Base-by-base conservation (phyloP, 2,113 vertebrate genomes). In the Ptyas mucosa region DNA sequence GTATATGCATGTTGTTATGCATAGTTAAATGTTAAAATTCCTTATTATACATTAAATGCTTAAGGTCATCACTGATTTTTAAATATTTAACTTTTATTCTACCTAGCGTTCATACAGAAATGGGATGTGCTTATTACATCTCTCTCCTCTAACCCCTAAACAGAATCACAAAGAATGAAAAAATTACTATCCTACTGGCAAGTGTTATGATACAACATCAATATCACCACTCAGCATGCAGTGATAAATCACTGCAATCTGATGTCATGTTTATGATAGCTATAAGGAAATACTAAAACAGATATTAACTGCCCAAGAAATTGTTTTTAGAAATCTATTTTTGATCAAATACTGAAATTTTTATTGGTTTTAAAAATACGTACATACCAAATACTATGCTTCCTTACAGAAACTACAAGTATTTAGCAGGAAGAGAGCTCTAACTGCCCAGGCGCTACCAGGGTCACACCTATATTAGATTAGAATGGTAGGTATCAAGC, bases 81-180 rank as follows among this genome's bases (percentile, higher is more conserved):
- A 92, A 97, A 95, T 97, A 97, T 97, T 97, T 95, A 94, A 93
- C 90, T 94, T 89, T 97, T 34, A 39, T 91, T 94, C 96, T 97
- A 97, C 94, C 95, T 97, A 97, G 81, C 75, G 94, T 97, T 94
- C 95, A 97, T 96, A 97, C 96, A 97, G 96, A 97, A 96, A 97
- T 95, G 95, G 96, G 97, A 97, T 95, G 95, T 95, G 95, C 96
- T 94, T 94, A 96, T 94, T 95, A 95, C 96, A 96, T 95, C 91
- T 93, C 96, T 96, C 93, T 95, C 87, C 95, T 90, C 96, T 96
- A 87, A 95, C 95, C 95, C 95, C 96, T 97, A 96, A 94, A 96
- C 95, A 95, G 96, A 97, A 96, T 94, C 88, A 90, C 95, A 94
- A 95, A 95, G 88, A 92, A 93, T 88, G 94, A 89, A 94, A 96